Base-by-base conservation (phyloP, 92 coral and sea anemone genomes). In the Epizoanthus scotinus region DNA sequence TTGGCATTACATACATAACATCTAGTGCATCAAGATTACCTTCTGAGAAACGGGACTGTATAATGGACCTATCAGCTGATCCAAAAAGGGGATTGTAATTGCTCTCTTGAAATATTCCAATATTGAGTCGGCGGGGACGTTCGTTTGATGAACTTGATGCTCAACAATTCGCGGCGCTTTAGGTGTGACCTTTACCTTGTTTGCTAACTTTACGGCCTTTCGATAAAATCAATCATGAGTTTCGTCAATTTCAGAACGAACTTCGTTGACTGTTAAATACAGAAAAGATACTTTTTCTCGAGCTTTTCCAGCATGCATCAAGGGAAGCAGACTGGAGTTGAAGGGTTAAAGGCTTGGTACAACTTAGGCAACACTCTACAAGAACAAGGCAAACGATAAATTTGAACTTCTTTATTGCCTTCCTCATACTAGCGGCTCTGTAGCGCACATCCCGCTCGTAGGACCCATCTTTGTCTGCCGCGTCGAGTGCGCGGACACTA, bases 291-390 rank as follows among this genome's bases (percentile, higher is more conserved):
- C 83, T 63, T 62, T 62, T 62, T 78, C 71, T 17, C 83, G 44
- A 63, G 83, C 83, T 36, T 63, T 79, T 8, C 81, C 87, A 22
- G 87, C 82, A 50, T 83, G 71, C 60, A 70, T 47, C 22, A 59
- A 59, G 64, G 64, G 87, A 74, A 74, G 63, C 29, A 34, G 83
- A 63, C 78, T 84, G 87, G 26, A 84, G 87, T 63, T 84, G 87
- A 12, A 42, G 67, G 12, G 82, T 83, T 42, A 83, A 74, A 3
- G 82, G 82, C 13, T 74, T 65, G 57, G 87, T 84, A 63, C 83
- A 75, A 14, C 75, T 77, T 52, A 75, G 83, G 47, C 22, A 84
- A 26, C n/a, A 52, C 26, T 75, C 83, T 54, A 84, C 87, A 36
- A 53, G 19, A 64, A 84, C 83, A 22, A 84, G 69, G 36, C 49